Evolutionary conservation across 37 sponge, comb jelly and placozoan genomes (phyloP), one percentile per base, ranked within the genome.

Genomic region (Halisarca cf. caerulea): DNA sequence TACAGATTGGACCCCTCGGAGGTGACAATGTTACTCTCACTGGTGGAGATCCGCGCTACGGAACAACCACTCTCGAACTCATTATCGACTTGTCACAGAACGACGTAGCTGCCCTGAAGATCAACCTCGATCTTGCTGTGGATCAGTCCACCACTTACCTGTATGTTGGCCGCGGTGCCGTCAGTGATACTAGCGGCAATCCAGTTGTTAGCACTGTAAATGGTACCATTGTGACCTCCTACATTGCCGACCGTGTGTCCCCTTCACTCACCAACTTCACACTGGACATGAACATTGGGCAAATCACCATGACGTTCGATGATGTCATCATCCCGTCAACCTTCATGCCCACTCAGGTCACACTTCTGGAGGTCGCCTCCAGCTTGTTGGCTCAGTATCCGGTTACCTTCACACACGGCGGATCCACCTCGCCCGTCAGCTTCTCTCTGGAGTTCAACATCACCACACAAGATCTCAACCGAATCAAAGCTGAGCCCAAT

Each of bases 311-410:
- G 24, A 92, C 89, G 11, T 96, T 96, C 59, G 81, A 91, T 86
- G 97, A 96, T 84, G 94, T 94, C 14, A 61, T 96, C 37, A 47
- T 89, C 83, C 90, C 91, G n/a, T 7, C 41, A 34, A 82, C 92
- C 30, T 87, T 96, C 79, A 86, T 81, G 37, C 45, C 92, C 2
- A 39, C 79, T 2, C 80, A 66, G 11, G 66, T 91, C n/a, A 91
- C 92, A 11, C 33, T 96, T 3, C 84, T 74, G 45, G 83, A 88
- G 28, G 78, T 66, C 61, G 69, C 57, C 14, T 58, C 66, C n/a
- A 80, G 25, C 66, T 47, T 24, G 34, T 24, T 21, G 7, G 68
- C 61, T 20, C 14, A 59, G 9, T 27, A 37, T 14, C 11, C 54
- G 9, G 81, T 84, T 47, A 57, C 45, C 15, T 81, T 93, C 59